Percentiles rank a stretch among this genome's conserved stretches.
Evolutionary conservation across 2,113 vertebrate genomes (phyloP).

Genomic region (Notothenia coriiceps): DNA sequence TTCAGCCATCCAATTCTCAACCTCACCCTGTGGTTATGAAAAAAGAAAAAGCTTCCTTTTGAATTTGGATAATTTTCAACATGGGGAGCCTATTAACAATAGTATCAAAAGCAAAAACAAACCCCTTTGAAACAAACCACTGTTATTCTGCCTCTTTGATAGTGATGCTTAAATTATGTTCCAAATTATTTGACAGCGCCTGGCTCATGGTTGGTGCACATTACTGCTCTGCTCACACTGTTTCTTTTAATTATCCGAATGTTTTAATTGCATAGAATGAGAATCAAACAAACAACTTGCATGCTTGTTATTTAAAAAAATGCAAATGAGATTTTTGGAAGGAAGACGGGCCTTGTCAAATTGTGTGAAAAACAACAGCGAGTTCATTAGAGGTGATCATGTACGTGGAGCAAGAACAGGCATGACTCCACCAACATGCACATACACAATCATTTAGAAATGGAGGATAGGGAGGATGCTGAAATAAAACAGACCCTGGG

Average conservation of each 20-base stretch:
- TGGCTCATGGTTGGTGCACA: conserved; percentile 3
- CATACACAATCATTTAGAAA: conserved; percentile 10
- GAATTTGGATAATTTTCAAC: background rate
- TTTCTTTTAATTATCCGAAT: conserved; percentile 26
- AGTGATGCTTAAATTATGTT: conserved; percentile 14
- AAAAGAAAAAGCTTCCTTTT: background rate
- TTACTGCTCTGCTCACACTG: conserved; percentile 1
- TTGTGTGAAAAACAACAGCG: conserved; percentile 5
- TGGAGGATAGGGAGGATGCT: conserved; percentile 20
- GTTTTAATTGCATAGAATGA: conserved; percentile 15
- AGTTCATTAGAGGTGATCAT: conserved; percentile 3
- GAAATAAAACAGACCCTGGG: conserved; percentile 17
- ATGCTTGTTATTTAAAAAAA: conserved; percentile 26
- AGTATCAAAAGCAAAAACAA: background rate
- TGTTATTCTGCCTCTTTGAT: conserved; percentile 11
- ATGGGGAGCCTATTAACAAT: background rate
- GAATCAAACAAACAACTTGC: conserved; percentile 10
- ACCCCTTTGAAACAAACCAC: background rate
- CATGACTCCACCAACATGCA: conserved; percentile 13
- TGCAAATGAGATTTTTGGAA: background rate
- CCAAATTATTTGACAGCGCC: conserved; percentile 8
- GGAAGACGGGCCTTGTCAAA: background rate
- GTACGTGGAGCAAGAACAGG: background rate
- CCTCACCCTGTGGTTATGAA: background rate
- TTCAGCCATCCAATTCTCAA: background rate